These are phyloP conservation scores for Morus bassanus DNA, from an alignment of 2,797 vertebrate species.

Conservation along the genomic window DNA sequence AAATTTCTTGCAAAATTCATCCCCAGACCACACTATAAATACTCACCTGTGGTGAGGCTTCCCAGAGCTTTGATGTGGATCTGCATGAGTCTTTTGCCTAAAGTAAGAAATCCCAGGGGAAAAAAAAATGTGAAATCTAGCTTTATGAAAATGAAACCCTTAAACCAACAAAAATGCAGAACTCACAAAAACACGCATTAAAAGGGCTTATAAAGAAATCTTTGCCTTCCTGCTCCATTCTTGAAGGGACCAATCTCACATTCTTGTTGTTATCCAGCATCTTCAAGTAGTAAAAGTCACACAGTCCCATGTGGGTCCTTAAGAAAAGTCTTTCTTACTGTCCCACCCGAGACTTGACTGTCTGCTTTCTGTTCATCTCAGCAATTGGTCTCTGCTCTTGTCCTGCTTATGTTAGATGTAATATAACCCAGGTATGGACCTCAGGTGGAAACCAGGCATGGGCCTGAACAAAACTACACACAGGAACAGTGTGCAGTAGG, in stretches of 20 bases:
- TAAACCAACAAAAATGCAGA: neutral
- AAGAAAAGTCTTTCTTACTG: neutral
- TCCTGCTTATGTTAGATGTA: neutral
- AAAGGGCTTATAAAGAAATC: neutral
- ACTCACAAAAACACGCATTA: neutral
- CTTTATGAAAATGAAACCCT: neutral
- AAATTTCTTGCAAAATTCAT: conserved; percentile 9
- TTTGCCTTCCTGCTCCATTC: neutral
- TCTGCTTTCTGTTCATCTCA: neutral
- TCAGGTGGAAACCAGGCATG: neutral
- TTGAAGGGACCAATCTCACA: neutral
- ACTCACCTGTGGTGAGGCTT: neutral
- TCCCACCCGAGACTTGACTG: neutral
- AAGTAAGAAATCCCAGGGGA: neutral
- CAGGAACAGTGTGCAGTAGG: neutral
- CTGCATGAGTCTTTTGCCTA: neutral
- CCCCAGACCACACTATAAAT: neutral
- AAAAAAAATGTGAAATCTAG: neutral
- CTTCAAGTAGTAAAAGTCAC: neutral
- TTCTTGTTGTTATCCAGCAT: neutral
- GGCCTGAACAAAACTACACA: neutral
- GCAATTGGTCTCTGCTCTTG: neutral
- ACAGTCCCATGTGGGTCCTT: neutral
- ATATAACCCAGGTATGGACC: neutral
- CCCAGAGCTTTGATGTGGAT: neutral